phyloP scores from a whole-genome alignment of 1,140 invertebrate species.

The Mya arenaria region DNA sequence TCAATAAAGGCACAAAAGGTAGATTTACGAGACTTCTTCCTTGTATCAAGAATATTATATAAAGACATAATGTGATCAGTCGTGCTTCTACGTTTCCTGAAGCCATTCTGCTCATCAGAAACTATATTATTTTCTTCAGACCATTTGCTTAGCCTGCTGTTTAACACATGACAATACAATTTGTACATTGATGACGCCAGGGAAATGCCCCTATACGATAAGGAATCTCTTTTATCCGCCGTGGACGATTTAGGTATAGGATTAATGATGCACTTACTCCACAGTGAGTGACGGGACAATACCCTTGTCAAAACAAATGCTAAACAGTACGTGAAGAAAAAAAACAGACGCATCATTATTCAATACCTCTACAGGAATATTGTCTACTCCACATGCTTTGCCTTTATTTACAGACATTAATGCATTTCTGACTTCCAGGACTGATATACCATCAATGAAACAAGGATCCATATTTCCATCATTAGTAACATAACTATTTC shows the following conservation, averaged over 20 bases:
- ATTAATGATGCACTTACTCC: slow-evolving; percentile 16
- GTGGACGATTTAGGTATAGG: slow-evolving; percentile 25
- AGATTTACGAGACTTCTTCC: background rate
- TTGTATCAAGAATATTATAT: slow-evolving; percentile 20
- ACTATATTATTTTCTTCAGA: slow-evolving; percentile 2
- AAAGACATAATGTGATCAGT: slow-evolving; percentile 14
- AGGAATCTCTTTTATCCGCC: background rate
- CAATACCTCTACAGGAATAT: slow-evolving; percentile 18
- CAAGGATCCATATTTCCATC: no score
- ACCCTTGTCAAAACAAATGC: slow-evolving; percentile 27
- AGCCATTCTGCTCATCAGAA: slow-evolving; percentile 23
- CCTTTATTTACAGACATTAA: slow-evolving; percentile 12
- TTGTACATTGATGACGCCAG: slow-evolving; percentile 13
- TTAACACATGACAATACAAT: slow-evolving; percentile 12
- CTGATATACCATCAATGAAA: slow-evolving; percentile 11
- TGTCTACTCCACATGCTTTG: slow-evolving; percentile 25
- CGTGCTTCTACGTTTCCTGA: slow-evolving; percentile 9
- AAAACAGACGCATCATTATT: slow-evolving; percentile 20
- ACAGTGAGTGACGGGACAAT: slow-evolving; percentile 1
- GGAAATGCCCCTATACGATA: slow-evolving; percentile 13
- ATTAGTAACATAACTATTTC: no score
- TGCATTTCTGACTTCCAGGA: slow-evolving; percentile 3
- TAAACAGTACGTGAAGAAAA: slow-evolving; percentile 19
- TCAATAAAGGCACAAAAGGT: slow-evolving; percentile 13
- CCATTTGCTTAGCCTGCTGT: slow-evolving; percentile 22